These are phyloP conservation scores for Drosophila lacicola DNA, from an alignment of 2,888 invertebrate species.

Conservation along the genomic window DNA sequence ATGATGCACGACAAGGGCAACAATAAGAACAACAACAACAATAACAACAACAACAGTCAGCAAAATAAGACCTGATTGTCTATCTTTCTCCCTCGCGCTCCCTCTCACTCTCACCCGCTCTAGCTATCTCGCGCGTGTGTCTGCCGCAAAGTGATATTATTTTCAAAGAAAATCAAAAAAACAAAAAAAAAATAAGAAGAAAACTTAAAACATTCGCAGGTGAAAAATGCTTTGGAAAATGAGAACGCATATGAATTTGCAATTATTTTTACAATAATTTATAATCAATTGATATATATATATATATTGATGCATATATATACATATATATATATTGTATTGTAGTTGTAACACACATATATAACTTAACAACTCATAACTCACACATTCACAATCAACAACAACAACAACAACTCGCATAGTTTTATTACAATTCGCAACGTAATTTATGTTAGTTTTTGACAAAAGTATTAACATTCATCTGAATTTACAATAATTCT, in stretches of 20 bases:
- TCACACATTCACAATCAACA: conserved; percentile 32
- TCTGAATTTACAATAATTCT: conserved; percentile 6
- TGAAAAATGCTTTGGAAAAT: conserved; percentile 31
- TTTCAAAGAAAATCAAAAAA: conserved; percentile 72
- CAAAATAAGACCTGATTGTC: conserved; percentile 10
- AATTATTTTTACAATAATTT: conserved; percentile 65
- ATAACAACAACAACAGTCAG: conserved; percentile 25
- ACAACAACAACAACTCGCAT: conserved; percentile 52
- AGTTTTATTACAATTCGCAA: conserved; percentile 43
- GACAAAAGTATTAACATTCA: conserved; percentile 52
- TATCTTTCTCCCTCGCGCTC: conserved; percentile 1
- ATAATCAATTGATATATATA: conserved; percentile 40
- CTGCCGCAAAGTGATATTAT: conserved; percentile 71
- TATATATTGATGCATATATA: conserved; percentile 1
- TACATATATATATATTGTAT: conserved; percentile 22
- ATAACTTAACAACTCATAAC: conserved; percentile 33
- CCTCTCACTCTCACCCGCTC: conserved; percentile 2
- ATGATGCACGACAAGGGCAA: conserved; percentile 49
- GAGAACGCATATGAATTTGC: conserved; percentile 20
- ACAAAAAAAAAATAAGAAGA: conserved; percentile 15
- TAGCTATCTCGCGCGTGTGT: conserved; percentile 9
- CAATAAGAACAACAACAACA: conserved; percentile 20
- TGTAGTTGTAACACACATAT: conserved; percentile 44
- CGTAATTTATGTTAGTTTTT: conserved; percentile 45
- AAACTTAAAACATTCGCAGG: conserved; percentile 69